Conservation (phyloP, 2,113 vertebrate species). For the Podarcis cretensis region DNA sequence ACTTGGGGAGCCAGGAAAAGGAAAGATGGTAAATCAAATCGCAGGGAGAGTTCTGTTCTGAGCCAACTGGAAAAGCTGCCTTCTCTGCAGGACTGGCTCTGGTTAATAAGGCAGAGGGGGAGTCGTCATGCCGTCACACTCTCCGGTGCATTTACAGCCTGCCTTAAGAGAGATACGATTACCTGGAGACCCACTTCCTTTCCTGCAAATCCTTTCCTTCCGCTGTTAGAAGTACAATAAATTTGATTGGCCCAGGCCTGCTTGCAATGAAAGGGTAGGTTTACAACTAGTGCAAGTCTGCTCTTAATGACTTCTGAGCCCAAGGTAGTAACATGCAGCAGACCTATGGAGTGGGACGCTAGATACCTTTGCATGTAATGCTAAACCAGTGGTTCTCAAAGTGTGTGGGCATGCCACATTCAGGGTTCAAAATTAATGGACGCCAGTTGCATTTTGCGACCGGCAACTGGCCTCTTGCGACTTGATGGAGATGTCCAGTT, state of each 20-base stretch:
- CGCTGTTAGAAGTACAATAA: rapidly evolving
- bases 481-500: too few relatives aligned
- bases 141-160: too few relatives aligned
- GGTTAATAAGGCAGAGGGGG: slow-evolving; percentile 14
- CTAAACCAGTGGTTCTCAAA: neutral
- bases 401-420: too few relatives aligned
- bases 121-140: too few relatives aligned
- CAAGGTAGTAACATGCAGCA: neutral
- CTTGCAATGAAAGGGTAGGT: neutral
- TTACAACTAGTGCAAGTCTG: neutral
- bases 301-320: neutral
- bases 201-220: neutral
- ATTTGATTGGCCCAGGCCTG: rapidly evolving
- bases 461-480: too few relatives aligned
- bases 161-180: too few relatives aligned
- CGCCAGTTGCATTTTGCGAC: too few relatives aligned
- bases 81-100: neutral
- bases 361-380: neutral
- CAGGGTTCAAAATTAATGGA: too few relatives aligned
- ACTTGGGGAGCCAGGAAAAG: neutral
- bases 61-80: neutral
- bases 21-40: slow-evolving; percentile 22
- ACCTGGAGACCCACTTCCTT: too few relatives aligned
- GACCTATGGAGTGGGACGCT: neutral
- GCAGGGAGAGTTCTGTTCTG: neutral